phyloP scores from a whole-genome alignment of 2,888 invertebrate species.

The Muscina levida region DNA sequence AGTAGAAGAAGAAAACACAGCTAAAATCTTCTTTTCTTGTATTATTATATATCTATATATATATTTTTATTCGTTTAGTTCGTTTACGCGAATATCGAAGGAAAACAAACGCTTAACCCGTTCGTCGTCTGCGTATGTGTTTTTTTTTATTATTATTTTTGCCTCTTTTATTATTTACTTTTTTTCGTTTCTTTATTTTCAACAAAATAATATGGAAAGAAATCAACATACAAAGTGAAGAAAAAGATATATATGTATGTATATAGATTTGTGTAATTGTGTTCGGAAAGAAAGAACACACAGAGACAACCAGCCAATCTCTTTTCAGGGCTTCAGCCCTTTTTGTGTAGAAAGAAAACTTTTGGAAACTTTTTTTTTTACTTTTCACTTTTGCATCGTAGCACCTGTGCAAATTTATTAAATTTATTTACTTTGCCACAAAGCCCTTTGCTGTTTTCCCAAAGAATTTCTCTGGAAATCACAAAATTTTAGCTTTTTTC shows the following conservation, averaged over 20 bases:
- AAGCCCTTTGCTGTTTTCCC: neutral
- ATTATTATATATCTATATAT: too few species aligned
- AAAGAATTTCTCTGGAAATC: neutral
- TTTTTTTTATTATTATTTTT: constrained; percentile 36
- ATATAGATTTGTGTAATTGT: too few species aligned
- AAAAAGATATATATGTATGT: too few species aligned
- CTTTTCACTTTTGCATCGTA: too few species aligned
- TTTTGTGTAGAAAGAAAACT: neutral
- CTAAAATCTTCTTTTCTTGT: neutral
- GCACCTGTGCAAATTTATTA: neutral
- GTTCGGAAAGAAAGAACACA: constrained; percentile 37
- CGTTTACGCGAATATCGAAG: neutral
- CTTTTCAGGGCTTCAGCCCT: constrained; percentile 25
- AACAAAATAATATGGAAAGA: constrained; percentile 32
- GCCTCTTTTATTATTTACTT: neutral
- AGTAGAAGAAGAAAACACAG: neutral
- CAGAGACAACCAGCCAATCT: constrained; percentile 35
- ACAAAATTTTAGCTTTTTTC: neutral
- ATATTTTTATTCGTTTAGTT: neutral
- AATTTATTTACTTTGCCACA: neutral
- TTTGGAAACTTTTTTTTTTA: neutral
- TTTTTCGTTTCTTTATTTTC: neutral
- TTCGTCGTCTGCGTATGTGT: constrained; percentile 48
- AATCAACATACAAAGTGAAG: constrained; percentile 8
- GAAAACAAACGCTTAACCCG: constrained; percentile 26